Evolutionary conservation across 2,888 invertebrate genomes (phyloP), one percentile per base, ranked within the genome.

Genomic region (Hipparchia sbordonii): DNA sequence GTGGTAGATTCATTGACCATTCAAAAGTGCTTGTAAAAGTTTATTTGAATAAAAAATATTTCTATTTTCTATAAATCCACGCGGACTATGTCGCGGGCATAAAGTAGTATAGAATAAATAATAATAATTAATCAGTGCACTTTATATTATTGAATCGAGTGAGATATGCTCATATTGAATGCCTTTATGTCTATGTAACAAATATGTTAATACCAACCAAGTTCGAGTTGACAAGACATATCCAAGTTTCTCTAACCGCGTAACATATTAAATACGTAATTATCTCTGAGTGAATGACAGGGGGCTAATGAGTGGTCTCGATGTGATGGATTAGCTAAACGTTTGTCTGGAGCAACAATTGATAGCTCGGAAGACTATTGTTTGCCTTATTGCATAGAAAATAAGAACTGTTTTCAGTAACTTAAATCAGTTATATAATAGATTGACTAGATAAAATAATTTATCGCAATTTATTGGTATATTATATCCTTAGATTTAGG

Each of bases 311-410:
- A 72, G 67, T 60, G 68, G 54, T 57, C 59, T 33, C 67, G 23
- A 71, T 71, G 69, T 76, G 76, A 76, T 76, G 62, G 72, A 76
- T 76, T 61, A 51, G 65, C 65, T 52, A 39, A 65, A 65, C 65
- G 52, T 52, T 65, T 65, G 65, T 33, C 52, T 65, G 23, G 8
- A 61, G 33, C 52, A 12, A 8, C 65, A 33, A 65, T 52, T 63
- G 62, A 52, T 52, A 12, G 33, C 52, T 33, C 3, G 62, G 62
- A 7, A n/a, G 7, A 48, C 12, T 13, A 48, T 62, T 33, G 65
- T 12, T 62, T n/a, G 12, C 52, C 33, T 65, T 65, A 33, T 33
- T 52, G 12, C 23, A 12, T 48, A 6, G 51, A 12, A 13, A 52
- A n/a, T 52, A 65, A 52, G 65, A 23, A 65, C 33, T 51, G 33